Base-by-base conservation (phyloP, 1,140 invertebrate genomes). In the Himalopsyche phryganea region DNA sequence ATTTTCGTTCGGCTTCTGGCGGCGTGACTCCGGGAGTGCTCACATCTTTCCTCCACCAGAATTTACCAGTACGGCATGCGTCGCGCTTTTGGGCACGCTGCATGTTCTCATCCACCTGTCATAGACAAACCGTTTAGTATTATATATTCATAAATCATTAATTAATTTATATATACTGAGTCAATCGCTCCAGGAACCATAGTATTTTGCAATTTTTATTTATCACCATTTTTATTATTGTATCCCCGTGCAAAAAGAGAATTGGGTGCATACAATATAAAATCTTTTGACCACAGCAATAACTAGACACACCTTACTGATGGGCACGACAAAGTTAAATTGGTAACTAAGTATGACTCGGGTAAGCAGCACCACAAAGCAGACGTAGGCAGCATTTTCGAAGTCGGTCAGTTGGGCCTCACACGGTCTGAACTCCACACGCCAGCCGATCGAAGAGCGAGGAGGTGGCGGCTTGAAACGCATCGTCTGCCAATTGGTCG, bases 401-500 rank as follows among this genome's bases (percentile, higher is more conserved):
- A 99, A 98, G 78, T 99, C 96, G 1, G 97, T 98, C 48, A 99
- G 83, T 78, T 99, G 98, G 5, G 94, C 88, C 81, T 99, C 98
- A 73, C 96, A 98, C 32, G 98, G 96, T 41, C 98, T 85, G 78
- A 99, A 99, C 80, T 99, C 98, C 1, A 99, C 98, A 61, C 98
- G 82, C 98, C 98, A 99, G 13, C 98, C 96, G 71, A 99, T 98
- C 36, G 89, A 85, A 9, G 94, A 96, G 70, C 96, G 88, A 1
- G 91, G 89, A 15, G 94, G 92, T 53, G 98, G 97, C 41, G 96
- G 94, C 76, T 99, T 99, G 76, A 99, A 99, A 13, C 98, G 83
- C 97, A 99, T 98, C 6, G 96, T 98, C 81, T 99, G 97, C 98
- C 98, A 99, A 79, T 99, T 99, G 5, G 98, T 99, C 0, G 96